Base-by-base conservation (phyloP, 2,113 vertebrate species). In the Nothocercus nigrocapillus region DNA sequence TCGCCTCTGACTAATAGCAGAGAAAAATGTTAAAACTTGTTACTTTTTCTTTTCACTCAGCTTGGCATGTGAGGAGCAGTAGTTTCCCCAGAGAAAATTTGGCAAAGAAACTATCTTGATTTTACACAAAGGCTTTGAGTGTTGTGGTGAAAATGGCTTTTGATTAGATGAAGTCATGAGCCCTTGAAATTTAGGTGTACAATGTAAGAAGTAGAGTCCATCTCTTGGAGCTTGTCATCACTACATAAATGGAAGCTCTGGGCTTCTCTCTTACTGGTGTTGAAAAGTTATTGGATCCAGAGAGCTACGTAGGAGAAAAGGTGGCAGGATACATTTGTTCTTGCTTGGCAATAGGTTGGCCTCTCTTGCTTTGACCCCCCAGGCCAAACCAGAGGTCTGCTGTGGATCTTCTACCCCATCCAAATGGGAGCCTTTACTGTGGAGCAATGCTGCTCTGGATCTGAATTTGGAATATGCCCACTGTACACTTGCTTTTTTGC, bases 11-110 rank as follows among this genome's bases (percentile, higher is more conserved):
- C 86, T 95, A 96, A 95, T 32, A 92, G 81, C 66, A 76, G 56
- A 89, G 82, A 64, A 95, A 96, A 97, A 90, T 94, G 92, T 94
- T 95, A 95, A 97, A 93, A 97, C 93, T 91, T 95, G 89, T 94
- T 95, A 70, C 76, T 75, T 53, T 67, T 83, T 82, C 72, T 77
- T 96, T 96, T 94, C 58, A 75, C 66, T 75, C 74, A 94, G 0
- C 76, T 93, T 96, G 92, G 88, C 90, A 61, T 1, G 0, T 81
- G 58, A 88, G 27, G 5, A 95, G 53, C 54, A 84, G 44, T 58
- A 90, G 92, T 82, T 95, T 96, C 95, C 88, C 62, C 53, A 90
- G 82, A 81, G 82, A 90, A 92, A 92, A 94, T 22, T 40, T 94
- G 88, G 94, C 85, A 84, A 86, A 78, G 61, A 64, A 90, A 67